A percentile compares a stretch with the other conserved stretches of the same genome.
Conservation (phyloP, 1,140 invertebrate species). For the Argopecten irradians region DNA sequence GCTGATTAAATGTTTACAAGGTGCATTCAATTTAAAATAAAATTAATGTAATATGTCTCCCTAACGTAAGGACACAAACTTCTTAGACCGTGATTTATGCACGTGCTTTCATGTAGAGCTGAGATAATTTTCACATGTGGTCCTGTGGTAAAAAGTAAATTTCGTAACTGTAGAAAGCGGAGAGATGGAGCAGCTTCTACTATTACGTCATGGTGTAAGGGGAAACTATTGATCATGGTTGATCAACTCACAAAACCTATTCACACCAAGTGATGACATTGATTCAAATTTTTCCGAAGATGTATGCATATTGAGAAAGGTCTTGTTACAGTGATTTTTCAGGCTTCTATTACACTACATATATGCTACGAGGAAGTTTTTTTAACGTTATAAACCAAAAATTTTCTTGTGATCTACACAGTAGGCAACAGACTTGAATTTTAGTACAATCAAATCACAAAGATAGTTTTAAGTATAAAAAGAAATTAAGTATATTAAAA, state of each 20-base stretch:
- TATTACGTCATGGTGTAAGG: neutral
- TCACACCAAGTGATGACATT: neutral
- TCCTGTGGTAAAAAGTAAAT: neutral
- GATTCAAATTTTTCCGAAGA: neutral
- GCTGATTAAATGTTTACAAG: constrained; percentile 11
- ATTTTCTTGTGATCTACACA: no score
- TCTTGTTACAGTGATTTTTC: neutral
- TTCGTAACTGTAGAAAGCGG: neutral
- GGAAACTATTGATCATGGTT: neutral
- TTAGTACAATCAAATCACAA: no score
- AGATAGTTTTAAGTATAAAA: no score
- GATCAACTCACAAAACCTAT: neutral
- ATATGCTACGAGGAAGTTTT: neutral
- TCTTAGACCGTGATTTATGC: neutral
- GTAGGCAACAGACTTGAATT: no score
- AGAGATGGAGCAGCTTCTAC: neutral
- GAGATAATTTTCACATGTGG: constrained; percentile 15
- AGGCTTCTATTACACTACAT: neutral
- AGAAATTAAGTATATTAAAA: no score
- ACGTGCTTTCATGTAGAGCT: neutral
- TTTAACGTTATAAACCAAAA: no score
- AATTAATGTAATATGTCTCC: constrained; percentile 11
- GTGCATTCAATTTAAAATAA: constrained; percentile 18
- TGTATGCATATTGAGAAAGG: neutral
- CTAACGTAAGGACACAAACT: neutral